Percentiles rank a stretch among this genome's conserved stretches.
Evolutionary conservation across 2,888 invertebrate genomes (phyloP).

Genomic region (Stratiomys singularior): DNA sequence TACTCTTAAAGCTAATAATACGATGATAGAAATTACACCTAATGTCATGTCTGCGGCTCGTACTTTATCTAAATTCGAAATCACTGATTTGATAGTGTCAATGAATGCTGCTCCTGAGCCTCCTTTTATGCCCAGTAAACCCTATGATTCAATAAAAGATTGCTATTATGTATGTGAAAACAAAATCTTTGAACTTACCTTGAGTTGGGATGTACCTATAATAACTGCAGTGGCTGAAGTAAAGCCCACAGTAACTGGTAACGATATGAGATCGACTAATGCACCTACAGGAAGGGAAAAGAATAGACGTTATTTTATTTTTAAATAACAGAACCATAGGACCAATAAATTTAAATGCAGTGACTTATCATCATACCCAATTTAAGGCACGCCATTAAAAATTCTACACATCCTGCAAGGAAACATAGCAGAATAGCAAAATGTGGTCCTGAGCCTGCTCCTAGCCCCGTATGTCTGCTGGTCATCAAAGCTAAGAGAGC

Average conservation of each 20-base stretch:
- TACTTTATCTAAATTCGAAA: slow-evolving; percentile 75
- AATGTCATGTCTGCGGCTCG: slow-evolving; percentile 76
- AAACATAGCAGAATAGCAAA: slow-evolving; percentile 87
- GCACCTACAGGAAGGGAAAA: slow-evolving; percentile 71
- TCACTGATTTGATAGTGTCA: slow-evolving; percentile 77
- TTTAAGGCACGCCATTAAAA: slow-evolving; percentile 83
- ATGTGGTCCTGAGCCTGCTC: slow-evolving; percentile 69
- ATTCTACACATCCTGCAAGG: slow-evolving; percentile 81
- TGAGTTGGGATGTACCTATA: slow-evolving; percentile 86
- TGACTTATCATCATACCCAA: slow-evolving; percentile 75
- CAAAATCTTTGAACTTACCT: slow-evolving; percentile 64
- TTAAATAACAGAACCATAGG: slow-evolving; percentile 9
- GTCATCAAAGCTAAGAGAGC: slow-evolving; percentile 95
- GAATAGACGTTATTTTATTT: neutral
- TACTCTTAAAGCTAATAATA: slow-evolving; percentile 81
- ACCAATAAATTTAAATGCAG: neutral
- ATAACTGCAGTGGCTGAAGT: slow-evolving; percentile 93
- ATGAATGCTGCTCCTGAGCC: slow-evolving; percentile 77
- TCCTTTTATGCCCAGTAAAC: slow-evolving; percentile 77
- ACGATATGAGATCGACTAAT: slow-evolving; percentile 88
- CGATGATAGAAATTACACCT: slow-evolving; percentile 77
- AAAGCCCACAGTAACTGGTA: slow-evolving; percentile 89
- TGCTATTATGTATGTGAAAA: neutral
- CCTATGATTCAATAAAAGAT: slow-evolving; percentile 55
- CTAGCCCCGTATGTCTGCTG: slow-evolving; percentile 69